phyloP scores from a whole-genome alignment of 2,113 vertebrate genomes.

The Microtus ochrogaster region DNA sequence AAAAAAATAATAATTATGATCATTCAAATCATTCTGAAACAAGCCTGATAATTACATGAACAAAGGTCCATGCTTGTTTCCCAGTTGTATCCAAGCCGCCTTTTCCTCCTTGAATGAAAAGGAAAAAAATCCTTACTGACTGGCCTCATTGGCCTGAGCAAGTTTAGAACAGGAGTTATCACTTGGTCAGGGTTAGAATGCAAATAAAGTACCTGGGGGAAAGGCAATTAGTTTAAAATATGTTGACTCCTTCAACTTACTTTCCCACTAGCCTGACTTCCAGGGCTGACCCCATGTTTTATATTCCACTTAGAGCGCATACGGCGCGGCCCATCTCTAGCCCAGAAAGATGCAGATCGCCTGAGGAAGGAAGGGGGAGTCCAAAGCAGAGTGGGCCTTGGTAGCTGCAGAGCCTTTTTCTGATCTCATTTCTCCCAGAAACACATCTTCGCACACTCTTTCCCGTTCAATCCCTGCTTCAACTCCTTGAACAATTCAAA shows the following conservation, averaged over 20 bases:
- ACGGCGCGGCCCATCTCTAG: neutral
- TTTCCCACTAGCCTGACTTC: neutral
- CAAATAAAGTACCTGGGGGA: neutral
- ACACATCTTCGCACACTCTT: neutral
- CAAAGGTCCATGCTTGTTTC: neutral
- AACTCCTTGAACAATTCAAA: neutral
- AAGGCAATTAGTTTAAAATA: neutral
- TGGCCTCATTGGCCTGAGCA: neutral
- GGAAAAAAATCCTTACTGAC: neutral
- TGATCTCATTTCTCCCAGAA: neutral
- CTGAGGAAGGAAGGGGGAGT: neutral
- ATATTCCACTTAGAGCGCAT: neutral
- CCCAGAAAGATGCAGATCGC: neutral
- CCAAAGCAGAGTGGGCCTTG: neutral
- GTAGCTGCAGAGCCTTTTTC: neutral
- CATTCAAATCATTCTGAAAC: neutral
- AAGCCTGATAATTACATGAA: neutral
- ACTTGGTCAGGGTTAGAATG: conserved; percentile 16
- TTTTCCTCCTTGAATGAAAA: neutral
- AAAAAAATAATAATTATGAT: neutral
- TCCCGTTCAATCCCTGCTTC: neutral
- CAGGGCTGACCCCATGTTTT: neutral
- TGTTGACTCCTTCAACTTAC: neutral
- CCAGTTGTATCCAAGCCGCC: neutral
- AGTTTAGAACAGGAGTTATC: neutral